Evolutionary conservation across 2,888 invertebrate species (phyloP), one percentile per base, ranked within the genome.

Genomic region (Himalopsyche tibetana): DNA sequence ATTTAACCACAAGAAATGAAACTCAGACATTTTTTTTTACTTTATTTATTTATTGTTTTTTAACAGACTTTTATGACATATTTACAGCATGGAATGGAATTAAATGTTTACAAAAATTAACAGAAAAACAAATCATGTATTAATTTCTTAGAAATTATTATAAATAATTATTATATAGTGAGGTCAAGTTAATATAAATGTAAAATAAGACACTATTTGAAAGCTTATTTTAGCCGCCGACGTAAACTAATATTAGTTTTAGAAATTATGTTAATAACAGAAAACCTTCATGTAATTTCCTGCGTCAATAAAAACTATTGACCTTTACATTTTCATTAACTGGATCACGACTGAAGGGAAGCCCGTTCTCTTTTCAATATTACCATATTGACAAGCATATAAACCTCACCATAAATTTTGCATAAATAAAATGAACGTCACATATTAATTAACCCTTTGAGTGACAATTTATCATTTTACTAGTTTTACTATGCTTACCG

Each of bases 1-100:
- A 51, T 45, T 45, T 42, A 5, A 51, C 4, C 3, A 63, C 19
- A 63, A 28, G 63, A 11, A 63, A 28, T 4, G 63, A 28, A 63
- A 11, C 3, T 1, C 63, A 28, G 3, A 56, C 56, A 56, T 56
- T n/a, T n/a, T 56, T 56, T n/a, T 56, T 69, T 74, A 3, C 15
- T 15, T 74, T 83, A 80, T 85, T 85, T 80, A 83, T 83, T 83
- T 79, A 51, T 82, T 55, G 28, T 51, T 36, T 69, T 42, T 9
- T 55, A 55, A 82, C 56, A 55, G 56, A 55, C 55, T 40, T 55
- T 55, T 82, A 51, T 19, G 51, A 69, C 69, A 82, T 69, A 63
- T 69, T 69, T 17, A 36, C 69, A 45, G 74, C 19, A 79, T 28
- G 85, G n/a, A 79, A 55, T 82, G 19, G 17, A 83, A 55, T 81